These are phyloP conservation scores for Prionailurus bengalensis DNA, from an alignment of 2,113 vertebrate genomes.

Conservation along the genomic window DNA sequence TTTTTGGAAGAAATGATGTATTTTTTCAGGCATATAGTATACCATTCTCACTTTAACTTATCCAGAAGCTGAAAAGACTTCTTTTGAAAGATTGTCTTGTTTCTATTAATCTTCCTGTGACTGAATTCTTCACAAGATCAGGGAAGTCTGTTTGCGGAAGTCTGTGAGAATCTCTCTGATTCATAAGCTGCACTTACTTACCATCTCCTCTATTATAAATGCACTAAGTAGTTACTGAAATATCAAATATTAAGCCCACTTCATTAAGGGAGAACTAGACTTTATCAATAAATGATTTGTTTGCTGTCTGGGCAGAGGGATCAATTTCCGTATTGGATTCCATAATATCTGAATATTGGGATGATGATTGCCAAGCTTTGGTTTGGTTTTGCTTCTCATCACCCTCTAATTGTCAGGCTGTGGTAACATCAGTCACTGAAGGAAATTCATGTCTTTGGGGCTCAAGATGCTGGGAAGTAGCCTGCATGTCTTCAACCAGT, in stretches of 20 bases:
- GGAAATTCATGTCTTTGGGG: background rate
- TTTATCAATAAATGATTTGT: conserved; percentile 61
- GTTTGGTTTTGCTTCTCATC: background rate
- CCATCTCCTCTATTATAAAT: conserved; percentile 35
- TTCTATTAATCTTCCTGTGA: background rate
- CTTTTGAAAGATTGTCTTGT: background rate
- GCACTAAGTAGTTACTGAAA: conserved; percentile 11
- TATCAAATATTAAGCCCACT: conserved; percentile 40
- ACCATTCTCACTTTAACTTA: background rate
- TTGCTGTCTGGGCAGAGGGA: conserved; percentile 26
- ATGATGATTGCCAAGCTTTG: background rate
- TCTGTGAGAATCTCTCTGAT: conserved; percentile 12
- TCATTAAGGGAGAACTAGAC: conserved; percentile 33
- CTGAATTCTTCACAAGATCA: background rate
- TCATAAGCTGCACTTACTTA: conserved; percentile 17
- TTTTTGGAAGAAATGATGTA: conserved; percentile 10
- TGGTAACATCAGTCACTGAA: background rate
- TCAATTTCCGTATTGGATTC: conserved; percentile 5
- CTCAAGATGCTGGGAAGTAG: background rate
- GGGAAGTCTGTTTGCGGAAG: conserved; percentile 19
- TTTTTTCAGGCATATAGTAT: background rate
- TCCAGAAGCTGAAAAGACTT: background rate
- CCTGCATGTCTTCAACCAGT: background rate
- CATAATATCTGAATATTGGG: background rate
- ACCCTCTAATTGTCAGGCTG: background rate